Evolutionary conservation across 2,113 vertebrate species (phyloP), one percentile per base, ranked within the genome.

Genomic region (Chaetodon auriga): DNA sequence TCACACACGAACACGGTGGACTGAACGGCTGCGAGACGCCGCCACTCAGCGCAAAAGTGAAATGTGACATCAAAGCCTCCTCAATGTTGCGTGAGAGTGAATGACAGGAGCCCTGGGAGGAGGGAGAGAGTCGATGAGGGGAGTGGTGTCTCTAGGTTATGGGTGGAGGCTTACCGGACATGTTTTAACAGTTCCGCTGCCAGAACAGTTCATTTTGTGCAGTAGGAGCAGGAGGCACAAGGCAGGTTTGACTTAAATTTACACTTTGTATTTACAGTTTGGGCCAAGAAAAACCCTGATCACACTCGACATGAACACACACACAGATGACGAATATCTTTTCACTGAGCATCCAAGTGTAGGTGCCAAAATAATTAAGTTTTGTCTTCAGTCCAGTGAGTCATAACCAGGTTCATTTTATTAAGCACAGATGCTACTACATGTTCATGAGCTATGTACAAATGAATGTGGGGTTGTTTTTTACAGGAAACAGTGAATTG

Each of bases 101-200:
- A 21, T 51, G 65, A 45, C 70, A 72, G 21, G 13, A 75, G 30
- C 21, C 15, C 30, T 11, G 65, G 10, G 55, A 57, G 60, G 60
- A 68, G 19, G 54, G 57, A 73, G 62, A 46, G n/a, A 65, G 14
- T 46, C 5, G 15, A 21, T 8, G 62, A 90, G 76, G 90, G 93
- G 93, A 86, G 92, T 91, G 93, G 93, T 92, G 82, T 69, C 93
- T 88, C 57, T 0, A 71, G 89, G 92, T 78, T 62, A 78, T 19
- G 55, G 68, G 83, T 53, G 83, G 80, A 84, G 60, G 49, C 51
- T 71, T 30, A 19, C 49, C 14, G 19, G 62, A 36, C 73, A 21
- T 69, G 55, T 62, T 80, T 73, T 53, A 68, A 90, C 79, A 62
- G 69, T 58, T 15, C 16, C 5, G 51, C 19, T 80, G 64, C 63